Percentiles rank a stretch among this genome's conserved stretches.
Conservation (phyloP, 2,797 vertebrate species). For the Novumbra hubbsi region DNA sequence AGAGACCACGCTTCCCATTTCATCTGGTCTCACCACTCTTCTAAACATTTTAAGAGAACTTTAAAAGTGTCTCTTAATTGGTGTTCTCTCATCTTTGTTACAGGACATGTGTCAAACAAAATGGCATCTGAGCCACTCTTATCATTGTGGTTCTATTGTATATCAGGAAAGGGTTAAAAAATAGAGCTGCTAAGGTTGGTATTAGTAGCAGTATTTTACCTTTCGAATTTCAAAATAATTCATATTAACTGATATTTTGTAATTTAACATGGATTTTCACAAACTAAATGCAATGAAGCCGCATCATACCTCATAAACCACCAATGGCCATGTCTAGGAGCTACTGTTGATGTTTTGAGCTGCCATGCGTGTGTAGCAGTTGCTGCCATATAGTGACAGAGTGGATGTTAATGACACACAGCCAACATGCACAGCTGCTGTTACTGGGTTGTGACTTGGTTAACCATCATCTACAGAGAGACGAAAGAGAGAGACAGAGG, state of each 20-base stretch:
- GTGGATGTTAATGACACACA: slow-evolving; percentile 22
- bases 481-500: too few species aligned
- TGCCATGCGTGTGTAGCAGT: slow-evolving; percentile 15
- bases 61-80: slow-evolving; percentile 46
- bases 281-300: neutral
- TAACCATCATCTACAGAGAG: slow-evolving; percentile 4
- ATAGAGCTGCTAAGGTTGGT: neutral
- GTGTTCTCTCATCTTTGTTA: slow-evolving; percentile 17
- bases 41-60: slow-evolving; percentile 37
- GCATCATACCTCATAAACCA: neutral
- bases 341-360: slow-evolving; percentile 3
- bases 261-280: neutral
- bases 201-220: neutral
- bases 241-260: neutral
- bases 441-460: slow-evolving; percentile 4
- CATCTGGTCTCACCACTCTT: slow-evolving; percentile 25
- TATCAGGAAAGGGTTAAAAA: neutral
- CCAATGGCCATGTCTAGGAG: neutral
- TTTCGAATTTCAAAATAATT: neutral
- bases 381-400: slow-evolving; percentile 13
- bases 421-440: slow-evolving; percentile 18
- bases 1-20: slow-evolving; percentile 45
- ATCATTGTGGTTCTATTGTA: slow-evolving; percentile 2
- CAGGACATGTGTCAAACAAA: neutral
- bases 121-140: slow-evolving; percentile 2